Base-by-base conservation (phyloP, 1,140 invertebrate species). In the Tetragnatha versicolor region DNA sequence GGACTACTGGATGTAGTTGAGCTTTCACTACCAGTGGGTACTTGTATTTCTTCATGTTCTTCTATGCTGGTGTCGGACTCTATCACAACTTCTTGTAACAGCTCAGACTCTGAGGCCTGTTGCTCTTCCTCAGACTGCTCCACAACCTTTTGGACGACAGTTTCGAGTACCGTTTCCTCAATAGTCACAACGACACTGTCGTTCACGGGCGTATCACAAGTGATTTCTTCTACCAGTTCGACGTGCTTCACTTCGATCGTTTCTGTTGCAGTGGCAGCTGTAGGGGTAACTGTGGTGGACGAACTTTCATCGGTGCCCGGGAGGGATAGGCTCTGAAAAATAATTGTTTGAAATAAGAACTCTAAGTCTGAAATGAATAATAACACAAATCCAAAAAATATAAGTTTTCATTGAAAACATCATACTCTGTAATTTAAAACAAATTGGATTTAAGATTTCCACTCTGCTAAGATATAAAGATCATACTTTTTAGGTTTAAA, bases 41-140 rank as follows among this genome's bases (percentile, higher is more conserved):
- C 25, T 25, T 45, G 47, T 14, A 33, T 51, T 14, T 17, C 12
- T 53, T 76, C 73, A 25, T 37, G n/a, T 31, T 47, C 60, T 3
- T 73, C 49, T 25, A 37, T 6, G 31, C 25, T 31, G n/a, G 37
- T 42, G 29, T 60, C 51, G 20, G 51, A 61, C 17, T 76, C 61
- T 17, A 76, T 35, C 25, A 76, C 33, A n/a, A 76, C 51, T 53
- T 76, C 73, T 47, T 76, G 17, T 27, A 70, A 31, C 7, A 39
- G 14, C 20, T 70, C 33, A 9, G 33, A 45, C 3, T 53, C 31
- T 37, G 22, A 27, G 0, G 10, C 17, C n/a, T 53, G 31, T 2
- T 70, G 29, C 3, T 31, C 29, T 29, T 47, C 3, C 2, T 55
- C 49, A 51, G 49, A 51, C 42, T 45, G 12, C n/a, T n/a, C 29